A percentile compares a stretch with the other conserved stretches of the same genome.
These are phyloP conservation scores for Platysteira castanea DNA, from an alignment of 2,113 vertebrate genomes.

Conservation along the genomic window DNA sequence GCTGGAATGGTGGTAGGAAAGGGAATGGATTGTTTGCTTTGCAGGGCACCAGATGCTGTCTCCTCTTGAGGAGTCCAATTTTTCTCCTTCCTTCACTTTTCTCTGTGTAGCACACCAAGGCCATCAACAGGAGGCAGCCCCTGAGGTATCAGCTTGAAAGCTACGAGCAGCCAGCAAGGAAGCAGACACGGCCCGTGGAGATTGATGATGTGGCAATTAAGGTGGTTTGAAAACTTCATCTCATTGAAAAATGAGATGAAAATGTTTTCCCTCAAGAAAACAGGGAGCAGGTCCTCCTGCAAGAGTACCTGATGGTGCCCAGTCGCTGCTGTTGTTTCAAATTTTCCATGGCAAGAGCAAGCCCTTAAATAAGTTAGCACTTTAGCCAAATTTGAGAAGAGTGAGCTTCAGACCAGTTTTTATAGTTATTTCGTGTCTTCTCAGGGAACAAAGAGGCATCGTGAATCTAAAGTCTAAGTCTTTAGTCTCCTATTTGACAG, in stretches of 20 bases:
- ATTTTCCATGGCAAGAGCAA: not conserved
- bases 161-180: slow-evolving; percentile 84
- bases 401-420: not conserved
- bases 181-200: slow-evolving; percentile 78
- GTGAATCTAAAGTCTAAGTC: not conserved
- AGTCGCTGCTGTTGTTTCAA: not conserved
- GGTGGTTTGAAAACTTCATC: slow-evolving; percentile 70
- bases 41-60: not conserved
- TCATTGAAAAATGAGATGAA: not conserved
- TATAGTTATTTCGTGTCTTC: not conserved
- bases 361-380: not conserved
- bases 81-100: slow-evolving; percentile 10
- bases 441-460: not conserved
- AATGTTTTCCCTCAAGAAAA: not conserved
- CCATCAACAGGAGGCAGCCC: slow-evolving; percentile 93
- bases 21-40: not conserved
- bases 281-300: not conserved
- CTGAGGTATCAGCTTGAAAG: slow-evolving; percentile 88
- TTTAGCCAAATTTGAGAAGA: not conserved
- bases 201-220: slow-evolving; percentile 89
- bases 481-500: not conserved
- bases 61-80: not conserved
- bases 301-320: not conserved
- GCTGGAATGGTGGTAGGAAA: not conserved
- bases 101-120: slow-evolving; percentile 78